Percentiles rank a stretch among this genome's conserved stretches.
Conservation (phyloP, 2,888 invertebrate genomes). For the Platycheirus rosarum region DNA sequence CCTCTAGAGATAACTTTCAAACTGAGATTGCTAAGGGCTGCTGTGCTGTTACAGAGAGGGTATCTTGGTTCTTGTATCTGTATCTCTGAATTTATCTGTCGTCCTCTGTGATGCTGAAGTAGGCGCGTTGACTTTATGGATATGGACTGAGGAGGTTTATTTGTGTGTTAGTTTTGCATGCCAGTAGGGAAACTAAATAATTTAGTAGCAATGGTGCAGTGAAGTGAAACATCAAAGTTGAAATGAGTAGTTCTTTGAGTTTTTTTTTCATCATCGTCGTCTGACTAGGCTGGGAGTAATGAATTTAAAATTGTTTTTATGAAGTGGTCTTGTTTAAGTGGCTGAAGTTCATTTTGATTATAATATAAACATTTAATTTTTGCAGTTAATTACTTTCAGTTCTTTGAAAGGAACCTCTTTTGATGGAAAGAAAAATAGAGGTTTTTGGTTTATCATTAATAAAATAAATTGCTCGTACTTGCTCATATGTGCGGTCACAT, state of each 20-base stretch:
- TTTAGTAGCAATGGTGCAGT: constrained; percentile 24
- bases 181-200: constrained; percentile 16
- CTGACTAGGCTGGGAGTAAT: not conserved
- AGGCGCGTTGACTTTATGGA: constrained; percentile 9
- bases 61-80: constrained; percentile 2
- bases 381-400: too few relatives aligned
- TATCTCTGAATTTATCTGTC: constrained; percentile 3
- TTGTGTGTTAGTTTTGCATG: constrained; percentile 21
- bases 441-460: too few relatives aligned
- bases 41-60: not conserved
- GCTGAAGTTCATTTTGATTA: too few relatives aligned
- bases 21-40: constrained; percentile 42
- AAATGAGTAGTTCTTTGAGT: not conserved
- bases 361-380: too few relatives aligned
- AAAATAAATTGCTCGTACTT: too few relatives aligned
- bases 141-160: constrained; percentile 15
- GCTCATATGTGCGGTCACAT: too few relatives aligned
- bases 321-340: not conserved
- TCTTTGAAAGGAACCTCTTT: too few relatives aligned
- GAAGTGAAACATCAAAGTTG: constrained; percentile 6
- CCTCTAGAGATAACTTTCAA: constrained; percentile 40
- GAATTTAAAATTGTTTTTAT: not conserved
- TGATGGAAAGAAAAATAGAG: too few relatives aligned
- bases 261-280: not conserved
- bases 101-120: not conserved